Base-by-base conservation (phyloP, 1,140 invertebrate genomes). In the Bombus waltoni region DNA sequence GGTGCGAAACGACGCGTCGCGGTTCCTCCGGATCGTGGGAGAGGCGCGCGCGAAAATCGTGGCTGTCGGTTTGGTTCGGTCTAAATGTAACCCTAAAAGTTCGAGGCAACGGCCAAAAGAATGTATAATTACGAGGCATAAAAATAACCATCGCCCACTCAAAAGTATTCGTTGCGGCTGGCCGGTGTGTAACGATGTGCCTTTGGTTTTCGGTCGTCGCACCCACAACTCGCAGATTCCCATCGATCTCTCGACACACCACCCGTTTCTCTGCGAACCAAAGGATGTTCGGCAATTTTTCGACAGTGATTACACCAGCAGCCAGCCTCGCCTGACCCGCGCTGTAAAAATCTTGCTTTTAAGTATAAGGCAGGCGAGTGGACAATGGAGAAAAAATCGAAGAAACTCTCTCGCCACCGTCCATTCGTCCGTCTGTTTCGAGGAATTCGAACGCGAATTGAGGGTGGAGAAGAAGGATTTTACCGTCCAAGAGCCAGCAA, bases 101-200 rank as follows among this genome's bases (percentile, higher is more conserved):
- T 71, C 77, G 77, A 91, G 81, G 83, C 90, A 80, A 90, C 84
- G 85, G 44, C 81, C 91, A 90, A 77, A 92, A 87, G 91, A 94
- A 94, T 95, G 93, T 94, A 94, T 95, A 94, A 95, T 95, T 94
- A 95, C 92, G 94, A 93, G 88, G 92, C 94, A 95, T 95, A 95
- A 95, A 95, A 95, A 92, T 94, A 94, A 95, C 93, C 92, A 94
- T 93, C 93, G 87, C 89, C 92, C 90, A 93, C 91, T 91, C 88
- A 65, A 74, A 77, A 84, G 79, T 84, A 83, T 68, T 89, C 47
- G 35, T 32, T 73, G 76, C 42, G 77, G 71, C 66, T 70, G 74
- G 47, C 68, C 76, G 57, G 82, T 80, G 75, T 77, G 76, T 42
- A 71, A 81, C 66, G 3, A 73, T 57, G 86, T 82, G 87, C 89